Evolutionary conservation across 2,113 vertebrate species (phyloP).

Genomic region (Nestor notabilis): DNA sequence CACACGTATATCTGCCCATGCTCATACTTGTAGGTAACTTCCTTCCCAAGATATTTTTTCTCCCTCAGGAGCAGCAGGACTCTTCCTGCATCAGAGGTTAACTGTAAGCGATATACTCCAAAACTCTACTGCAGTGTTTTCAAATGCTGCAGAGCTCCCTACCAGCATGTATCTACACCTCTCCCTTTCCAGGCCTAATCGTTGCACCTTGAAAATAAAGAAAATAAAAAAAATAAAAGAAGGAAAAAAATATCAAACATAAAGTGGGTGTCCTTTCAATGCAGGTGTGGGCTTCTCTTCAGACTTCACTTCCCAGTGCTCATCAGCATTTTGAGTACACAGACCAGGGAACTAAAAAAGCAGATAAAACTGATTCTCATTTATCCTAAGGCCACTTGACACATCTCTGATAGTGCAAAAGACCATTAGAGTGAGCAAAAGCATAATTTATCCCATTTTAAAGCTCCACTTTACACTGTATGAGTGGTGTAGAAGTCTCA

Average conservation of each 20-base stretch:
- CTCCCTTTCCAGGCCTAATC: background rate
- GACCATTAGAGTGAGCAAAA: background rate
- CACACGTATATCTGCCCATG: rapidly evolving
- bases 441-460: background rate
- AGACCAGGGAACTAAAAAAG: background rate
- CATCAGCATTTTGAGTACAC: background rate
- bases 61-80: slow-evolving; percentile 17
- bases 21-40: slow-evolving; percentile 31
- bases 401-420: background rate
- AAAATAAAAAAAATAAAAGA: rapidly evolving
- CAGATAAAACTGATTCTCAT: background rate
- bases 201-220: background rate
- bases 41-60: slow-evolving; percentile 11
- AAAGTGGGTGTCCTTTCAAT: background rate
- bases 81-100: background rate
- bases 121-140: background rate
- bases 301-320: background rate
- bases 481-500: background rate
- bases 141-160: background rate
- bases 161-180: background rate
- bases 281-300: background rate
- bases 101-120: slow-evolving; percentile 33
- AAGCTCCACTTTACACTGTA: background rate
- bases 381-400: background rate
- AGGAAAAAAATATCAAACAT: too few species aligned